A percentile compares a stretch with the other conserved stretches of the same genome.
These are phyloP conservation scores for Scaeva pyrastri DNA, from an alignment of 2,888 invertebrate species.

Conservation along the genomic window DNA sequence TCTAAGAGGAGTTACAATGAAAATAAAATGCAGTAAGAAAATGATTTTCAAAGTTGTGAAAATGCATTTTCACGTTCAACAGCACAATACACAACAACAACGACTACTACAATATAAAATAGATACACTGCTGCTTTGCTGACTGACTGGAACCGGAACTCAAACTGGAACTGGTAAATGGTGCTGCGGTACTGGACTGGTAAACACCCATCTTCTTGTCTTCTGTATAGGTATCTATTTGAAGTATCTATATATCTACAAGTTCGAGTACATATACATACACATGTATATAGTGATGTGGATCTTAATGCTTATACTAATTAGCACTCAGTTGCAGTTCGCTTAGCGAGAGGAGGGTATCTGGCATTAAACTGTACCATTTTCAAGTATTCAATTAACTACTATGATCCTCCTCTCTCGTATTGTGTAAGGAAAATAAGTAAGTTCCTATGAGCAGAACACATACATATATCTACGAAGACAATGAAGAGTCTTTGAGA, in stretches of 20 bases:
- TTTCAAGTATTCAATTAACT: conserved; percentile 66
- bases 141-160: no score
- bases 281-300: not conserved
- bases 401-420: conserved; percentile 40
- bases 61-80: conserved; percentile 57
- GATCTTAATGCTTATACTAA: conserved; percentile 57
- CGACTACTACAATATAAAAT: not conserved
- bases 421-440: not conserved
- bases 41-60: conserved; percentile 26
- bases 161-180: no score
- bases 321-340: conserved; percentile 68
- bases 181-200: no score
- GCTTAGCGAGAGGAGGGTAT: not conserved
- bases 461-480: no score
- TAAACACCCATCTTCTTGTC: conserved; percentile 6
- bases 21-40: conserved; percentile 68
- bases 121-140: no score
- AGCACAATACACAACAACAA: not conserved
- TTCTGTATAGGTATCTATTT: not conserved
- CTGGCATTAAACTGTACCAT: conserved; percentile 49
- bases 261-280: no score
- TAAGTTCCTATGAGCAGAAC: no score
- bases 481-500: no score
- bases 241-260: not conserved
- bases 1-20: conserved; percentile 46